Conservation (phyloP, 2,797 vertebrate genomes). For the Coregonus ussuriensis region DNA sequence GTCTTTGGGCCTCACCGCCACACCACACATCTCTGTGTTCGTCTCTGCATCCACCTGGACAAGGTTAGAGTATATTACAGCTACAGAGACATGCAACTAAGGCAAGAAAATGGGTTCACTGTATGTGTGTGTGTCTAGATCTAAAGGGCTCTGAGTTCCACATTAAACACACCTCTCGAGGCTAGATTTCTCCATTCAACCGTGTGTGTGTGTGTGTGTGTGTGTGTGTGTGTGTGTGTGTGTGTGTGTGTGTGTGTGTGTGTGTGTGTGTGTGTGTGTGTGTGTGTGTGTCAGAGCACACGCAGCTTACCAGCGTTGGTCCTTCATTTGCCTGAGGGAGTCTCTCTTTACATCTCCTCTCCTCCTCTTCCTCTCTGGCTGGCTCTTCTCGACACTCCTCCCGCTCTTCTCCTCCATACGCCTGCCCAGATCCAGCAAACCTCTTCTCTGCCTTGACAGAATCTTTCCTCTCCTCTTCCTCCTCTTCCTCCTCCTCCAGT, state of each 20-base stretch:
- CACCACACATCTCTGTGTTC: slow-evolving; percentile 70
- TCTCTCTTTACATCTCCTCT: slow-evolving; percentile 1
- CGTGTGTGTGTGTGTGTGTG: no score
- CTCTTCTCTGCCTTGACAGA: slow-evolving; percentile 12
- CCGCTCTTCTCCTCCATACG: slow-evolving; percentile 12
- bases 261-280: no score
- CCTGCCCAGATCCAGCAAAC: slow-evolving; percentile 2
- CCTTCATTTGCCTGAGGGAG: neutral
- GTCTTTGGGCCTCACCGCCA: slow-evolving; percentile 77
- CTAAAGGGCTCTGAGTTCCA: neutral
- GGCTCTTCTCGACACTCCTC: slow-evolving; percentile 15
- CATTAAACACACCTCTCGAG: neutral
- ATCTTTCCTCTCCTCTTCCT: slow-evolving; percentile 1
- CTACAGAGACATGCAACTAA: neutral
- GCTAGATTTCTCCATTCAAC: neutral
- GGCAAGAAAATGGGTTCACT: no score
- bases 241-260: neutral
- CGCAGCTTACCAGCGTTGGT: slow-evolving; percentile 65
- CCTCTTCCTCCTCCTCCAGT: slow-evolving; percentile 30
- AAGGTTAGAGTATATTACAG: neutral
- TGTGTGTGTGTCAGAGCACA: neutral
- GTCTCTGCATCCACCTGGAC: slow-evolving; percentile 83
- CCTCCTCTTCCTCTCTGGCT: slow-evolving; percentile 19
- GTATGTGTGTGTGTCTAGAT: no score
- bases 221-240: neutral